phyloP scores from a whole-genome alignment of 2,797 vertebrate species.

The Enteromius thamalakanensis region DNA sequence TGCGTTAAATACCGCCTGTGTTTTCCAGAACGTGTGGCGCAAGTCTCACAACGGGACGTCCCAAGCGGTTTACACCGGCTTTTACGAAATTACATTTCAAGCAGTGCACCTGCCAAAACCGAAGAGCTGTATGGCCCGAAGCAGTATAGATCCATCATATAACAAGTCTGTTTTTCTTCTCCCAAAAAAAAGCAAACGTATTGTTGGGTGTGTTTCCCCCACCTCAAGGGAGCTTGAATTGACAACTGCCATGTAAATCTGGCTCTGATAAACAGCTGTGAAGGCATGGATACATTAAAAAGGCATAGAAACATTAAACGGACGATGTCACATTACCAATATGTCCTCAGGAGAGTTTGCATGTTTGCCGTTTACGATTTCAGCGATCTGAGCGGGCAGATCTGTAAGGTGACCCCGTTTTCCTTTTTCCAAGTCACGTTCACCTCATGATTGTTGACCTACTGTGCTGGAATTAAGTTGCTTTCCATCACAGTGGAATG shows the following conservation, averaged over 20 bases:
- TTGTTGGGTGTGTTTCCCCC: not conserved
- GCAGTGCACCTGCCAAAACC: constrained; percentile 74
- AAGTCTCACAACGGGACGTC: constrained; percentile 15
- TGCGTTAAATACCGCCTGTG: constrained; percentile 5
- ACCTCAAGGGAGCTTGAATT: not conserved
- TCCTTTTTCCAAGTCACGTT: constrained; percentile 16
- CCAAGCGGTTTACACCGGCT: constrained; percentile 39
- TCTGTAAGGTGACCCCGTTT: constrained; percentile 50
- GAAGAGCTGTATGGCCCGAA: constrained; percentile 68
- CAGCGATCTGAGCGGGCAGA: not conserved
- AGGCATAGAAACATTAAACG: not conserved
- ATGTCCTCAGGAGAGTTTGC: not conserved
- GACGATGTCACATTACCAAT: not conserved
- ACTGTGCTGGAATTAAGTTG: constrained; percentile 73
- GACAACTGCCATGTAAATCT: constrained; percentile 7
- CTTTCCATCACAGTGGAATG: constrained; percentile 70
- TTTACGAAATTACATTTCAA: constrained; percentile 70
- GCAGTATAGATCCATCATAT: constrained; percentile 59
- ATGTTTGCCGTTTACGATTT: constrained; percentile 15
- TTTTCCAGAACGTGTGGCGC: constrained; percentile 2
- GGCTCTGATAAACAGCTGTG: constrained; percentile 3
- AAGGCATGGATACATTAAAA: not conserved
- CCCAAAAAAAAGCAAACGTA: constrained; percentile 65
- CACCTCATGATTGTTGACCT: constrained; percentile 61
- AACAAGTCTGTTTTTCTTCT: constrained; percentile 56